Conservation (phyloP, 1,140 invertebrate species). For the Drosophila ficusphila region DNA sequence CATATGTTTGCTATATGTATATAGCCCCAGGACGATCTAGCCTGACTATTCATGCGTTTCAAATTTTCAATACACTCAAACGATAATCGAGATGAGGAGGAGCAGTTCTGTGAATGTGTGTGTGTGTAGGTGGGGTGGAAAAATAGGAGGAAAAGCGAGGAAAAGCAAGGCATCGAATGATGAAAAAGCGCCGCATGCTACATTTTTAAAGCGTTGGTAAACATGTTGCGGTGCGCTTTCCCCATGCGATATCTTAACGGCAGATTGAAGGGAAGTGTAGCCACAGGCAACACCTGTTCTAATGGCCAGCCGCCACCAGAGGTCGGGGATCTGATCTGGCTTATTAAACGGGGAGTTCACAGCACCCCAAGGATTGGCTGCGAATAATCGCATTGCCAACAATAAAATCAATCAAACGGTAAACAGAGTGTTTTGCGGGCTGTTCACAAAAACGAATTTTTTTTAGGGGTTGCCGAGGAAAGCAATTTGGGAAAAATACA, state of each 20-base stretch:
- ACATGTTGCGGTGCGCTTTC: slow-evolving; percentile 30
- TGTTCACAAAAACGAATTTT: neutral
- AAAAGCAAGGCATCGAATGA: slow-evolving; percentile 27
- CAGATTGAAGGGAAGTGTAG: slow-evolving; percentile 36
- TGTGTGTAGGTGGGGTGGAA: too few relatives aligned
- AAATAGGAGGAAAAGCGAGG: neutral
- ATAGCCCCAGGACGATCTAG: slow-evolving; percentile 55
- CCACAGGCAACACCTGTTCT: slow-evolving; percentile 58
- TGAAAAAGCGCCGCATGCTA: slow-evolving; percentile 68
- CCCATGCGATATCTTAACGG: slow-evolving; percentile 10
- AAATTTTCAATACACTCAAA: slow-evolving; percentile 74
- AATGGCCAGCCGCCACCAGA: slow-evolving; percentile 8
- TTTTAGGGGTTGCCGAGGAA: too few relatives aligned
- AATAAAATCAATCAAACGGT: slow-evolving; percentile 18
- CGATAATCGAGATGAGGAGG: slow-evolving; percentile 33
- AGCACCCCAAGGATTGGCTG: neutral
- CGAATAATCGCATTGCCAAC: slow-evolving; percentile 3
- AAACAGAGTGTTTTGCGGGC: neutral
- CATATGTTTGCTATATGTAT: slow-evolving; percentile 10
- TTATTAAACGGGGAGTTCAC: slow-evolving; percentile 18
- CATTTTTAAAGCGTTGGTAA: slow-evolving; percentile 68
- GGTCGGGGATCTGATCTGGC: neutral
- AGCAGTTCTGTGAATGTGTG: too few relatives aligned
- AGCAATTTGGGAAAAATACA: neutral
- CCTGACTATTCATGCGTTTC: slow-evolving; percentile 77